phyloP scores from a whole-genome alignment of 2,797 vertebrate species.

The Dendrocincla fuliginosa region DNA sequence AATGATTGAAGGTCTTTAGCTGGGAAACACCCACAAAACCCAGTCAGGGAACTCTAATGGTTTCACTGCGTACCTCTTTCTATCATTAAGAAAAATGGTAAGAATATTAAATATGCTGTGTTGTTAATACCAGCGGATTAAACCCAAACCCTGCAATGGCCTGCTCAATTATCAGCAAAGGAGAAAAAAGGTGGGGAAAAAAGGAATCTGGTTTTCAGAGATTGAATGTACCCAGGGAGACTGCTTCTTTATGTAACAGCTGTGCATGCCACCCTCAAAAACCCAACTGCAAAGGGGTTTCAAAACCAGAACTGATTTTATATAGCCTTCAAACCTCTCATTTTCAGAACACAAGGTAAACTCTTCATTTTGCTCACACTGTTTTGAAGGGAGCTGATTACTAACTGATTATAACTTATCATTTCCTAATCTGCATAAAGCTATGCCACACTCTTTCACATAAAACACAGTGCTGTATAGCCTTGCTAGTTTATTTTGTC shows the following conservation, averaged over 20 bases:
- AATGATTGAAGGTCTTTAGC: neutral
- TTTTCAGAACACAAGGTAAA: neutral
- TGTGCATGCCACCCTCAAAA: neutral
- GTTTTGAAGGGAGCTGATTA: neutral
- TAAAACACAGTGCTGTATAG: neutral
- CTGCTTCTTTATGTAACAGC: neutral
- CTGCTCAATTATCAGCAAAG: neutral
- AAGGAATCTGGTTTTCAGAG: neutral
- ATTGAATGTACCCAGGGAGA: fast-evolving
- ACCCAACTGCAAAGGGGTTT: neutral
- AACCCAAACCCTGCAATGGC: neutral
- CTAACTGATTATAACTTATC: neutral
- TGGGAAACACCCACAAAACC: neutral
- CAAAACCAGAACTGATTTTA: neutral
- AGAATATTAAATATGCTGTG: neutral
- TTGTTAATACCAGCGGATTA: neutral
- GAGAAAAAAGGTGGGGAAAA: neutral
- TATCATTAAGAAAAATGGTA: neutral
- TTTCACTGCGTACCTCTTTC: neutral
- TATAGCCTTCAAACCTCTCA: neutral
- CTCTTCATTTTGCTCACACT: neutral
- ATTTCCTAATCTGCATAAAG: neutral
- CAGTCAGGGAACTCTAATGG: neutral
- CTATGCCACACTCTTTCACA: neutral
- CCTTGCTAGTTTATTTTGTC: neutral